Percentiles rank a stretch among this genome's conserved stretches.
Evolutionary conservation across 2,113 vertebrate genomes (phyloP).

Genomic region (Apus apus): DNA sequence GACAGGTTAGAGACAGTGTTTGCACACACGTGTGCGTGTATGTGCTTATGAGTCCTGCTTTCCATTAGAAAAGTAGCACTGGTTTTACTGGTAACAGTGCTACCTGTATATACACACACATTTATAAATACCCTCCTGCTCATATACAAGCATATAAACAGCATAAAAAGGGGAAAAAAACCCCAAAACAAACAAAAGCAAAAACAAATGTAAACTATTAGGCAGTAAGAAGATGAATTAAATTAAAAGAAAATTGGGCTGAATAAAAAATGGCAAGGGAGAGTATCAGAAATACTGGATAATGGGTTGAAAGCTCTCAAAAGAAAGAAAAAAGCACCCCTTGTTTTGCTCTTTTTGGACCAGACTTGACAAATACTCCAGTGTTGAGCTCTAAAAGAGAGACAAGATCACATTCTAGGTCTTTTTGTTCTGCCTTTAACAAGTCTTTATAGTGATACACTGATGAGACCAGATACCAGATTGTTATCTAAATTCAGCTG

Average conservation of each 20-base stretch:
- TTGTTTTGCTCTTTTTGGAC: constrained; percentile 40
- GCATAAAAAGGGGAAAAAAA: neutral
- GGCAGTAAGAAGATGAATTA: neutral
- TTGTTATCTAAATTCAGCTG: constrained; percentile 73
- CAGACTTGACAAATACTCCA: neutral
- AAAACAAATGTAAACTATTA: neutral
- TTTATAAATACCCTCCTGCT: neutral
- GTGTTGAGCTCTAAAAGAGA: constrained; percentile 39
- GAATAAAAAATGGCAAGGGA: neutral
- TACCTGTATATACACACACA: neutral
- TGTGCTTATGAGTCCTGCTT: fast-evolving
- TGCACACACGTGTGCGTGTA: fast-evolving
- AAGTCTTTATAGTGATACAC: constrained; percentile 63
- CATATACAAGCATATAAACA: neutral
- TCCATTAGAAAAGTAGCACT: neutral
- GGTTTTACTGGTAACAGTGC: neutral
- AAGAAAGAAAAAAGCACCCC: neutral
- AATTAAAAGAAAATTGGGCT: neutral
- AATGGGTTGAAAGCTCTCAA: neutral
- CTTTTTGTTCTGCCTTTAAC: constrained; percentile 69
- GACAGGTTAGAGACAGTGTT: neutral
- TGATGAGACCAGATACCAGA: constrained; percentile 71
- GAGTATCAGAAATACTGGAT: neutral
- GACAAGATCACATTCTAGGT: constrained; percentile 48
- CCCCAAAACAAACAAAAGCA: neutral